Percentiles rank a stretch among this genome's conserved stretches.
These are phyloP conservation scores for Ganaspis sp. DNA, from an alignment of 1,140 invertebrate genomes.

Conservation along the genomic window DNA sequence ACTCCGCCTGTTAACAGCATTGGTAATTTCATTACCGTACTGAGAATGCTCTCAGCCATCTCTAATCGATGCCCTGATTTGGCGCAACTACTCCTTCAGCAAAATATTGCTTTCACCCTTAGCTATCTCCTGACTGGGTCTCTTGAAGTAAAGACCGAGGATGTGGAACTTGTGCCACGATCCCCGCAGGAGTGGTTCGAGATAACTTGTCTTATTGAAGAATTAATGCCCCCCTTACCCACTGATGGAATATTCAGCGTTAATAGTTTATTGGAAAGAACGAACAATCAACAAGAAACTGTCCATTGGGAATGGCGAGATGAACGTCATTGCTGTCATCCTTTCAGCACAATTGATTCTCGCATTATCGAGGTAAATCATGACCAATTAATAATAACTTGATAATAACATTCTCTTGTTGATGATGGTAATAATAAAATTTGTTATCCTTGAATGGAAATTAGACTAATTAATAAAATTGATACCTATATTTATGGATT, in stretches of 20 bases:
- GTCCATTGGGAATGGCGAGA: constrained; percentile 98
- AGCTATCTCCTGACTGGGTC: constrained; percentile 93
- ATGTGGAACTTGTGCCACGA: constrained; percentile 91
- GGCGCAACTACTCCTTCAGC: constrained; percentile 91
- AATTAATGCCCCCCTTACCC: constrained; percentile 95
- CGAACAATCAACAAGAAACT: constrained; percentile 84
- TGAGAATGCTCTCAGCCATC: constrained; percentile 96
- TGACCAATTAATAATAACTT: no score
- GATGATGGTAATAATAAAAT: no score
- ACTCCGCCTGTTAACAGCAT: constrained; percentile 95
- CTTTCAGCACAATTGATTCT: constrained; percentile 85
- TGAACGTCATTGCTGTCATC: constrained; percentile 85
- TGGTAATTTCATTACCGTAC: constrained; percentile 95
- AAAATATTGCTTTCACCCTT: constrained; percentile 96
- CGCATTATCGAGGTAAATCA: constrained; percentile 88
- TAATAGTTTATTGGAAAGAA: constrained; percentile 88
- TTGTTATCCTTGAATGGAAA: no score
- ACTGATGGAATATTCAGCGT: constrained; percentile 96
- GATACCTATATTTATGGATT: constrained; percentile 30
- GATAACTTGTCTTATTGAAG: constrained; percentile 96
- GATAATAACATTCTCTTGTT: no score
- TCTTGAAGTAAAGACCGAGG: constrained; percentile 79
- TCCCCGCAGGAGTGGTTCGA: constrained; percentile 97
- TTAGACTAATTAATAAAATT: no score
- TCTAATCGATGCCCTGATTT: constrained; percentile 95